Evolutionary conservation across 2,113 vertebrate genomes (phyloP), one percentile per base, ranked within the genome.

Genomic region (Melanostigma gelatinosum): DNA sequence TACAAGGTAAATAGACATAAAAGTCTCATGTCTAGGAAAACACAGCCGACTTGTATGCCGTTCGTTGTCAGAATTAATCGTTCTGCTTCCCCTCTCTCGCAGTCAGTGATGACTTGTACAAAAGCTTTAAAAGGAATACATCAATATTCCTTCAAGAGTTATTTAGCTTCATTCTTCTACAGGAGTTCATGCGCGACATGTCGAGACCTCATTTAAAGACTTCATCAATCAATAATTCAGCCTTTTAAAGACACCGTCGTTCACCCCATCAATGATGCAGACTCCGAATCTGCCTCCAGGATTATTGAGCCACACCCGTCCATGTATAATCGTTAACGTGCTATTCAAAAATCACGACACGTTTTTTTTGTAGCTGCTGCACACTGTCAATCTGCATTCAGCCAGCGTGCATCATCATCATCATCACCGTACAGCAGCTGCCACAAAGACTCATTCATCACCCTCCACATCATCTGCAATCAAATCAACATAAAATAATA

Each of bases 181-280:
- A 34, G 16, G 54, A 55, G 55, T 54, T 80, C 42, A 73, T 64
- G 52, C 12, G 11, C 65, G 66, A 76, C 44, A 46, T 40, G 36
- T 4, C 46, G 32, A 42, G 1, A 62, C 72, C 52, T 63, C 1
- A 63, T 72, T 58, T 58, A 76, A 54, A 66, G 48, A 64, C 29
- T 66, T 55, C 18, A 62, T 84, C 50, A 77, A 85, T 85, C 74
- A 83, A 58, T 79, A 62, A 83, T 60, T 68, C 22, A 81, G 24
- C 63, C 60, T 60, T 65, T 44, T 13, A 57, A 82, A 73, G 66
- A 77, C 68, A 1, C 72, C 10, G 50, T 67, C 66, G 78, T 6
- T 27, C 18, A 4, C 75, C 0, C 22, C 65, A 86, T 88, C 22
- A 87, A 83, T 77, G 46, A 79, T 85, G 76, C 69, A 87, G n/a